Evolutionary conservation across 2,888 invertebrate genomes (phyloP), one percentile per base, ranked within the genome.

Genomic region (Pollenia amentaria): DNA sequence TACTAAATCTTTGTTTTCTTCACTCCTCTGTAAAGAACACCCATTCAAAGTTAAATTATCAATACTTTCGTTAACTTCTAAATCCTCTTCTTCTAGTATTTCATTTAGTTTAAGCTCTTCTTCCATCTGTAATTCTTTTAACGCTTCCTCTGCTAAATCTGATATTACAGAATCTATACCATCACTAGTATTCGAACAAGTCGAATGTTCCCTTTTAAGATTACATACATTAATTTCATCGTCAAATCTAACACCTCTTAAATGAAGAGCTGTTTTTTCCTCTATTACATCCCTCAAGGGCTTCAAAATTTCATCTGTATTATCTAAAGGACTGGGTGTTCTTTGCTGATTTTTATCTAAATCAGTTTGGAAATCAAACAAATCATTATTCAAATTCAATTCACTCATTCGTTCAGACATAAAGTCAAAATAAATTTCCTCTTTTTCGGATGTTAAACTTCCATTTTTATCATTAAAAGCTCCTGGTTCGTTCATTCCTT

Each of bases 131-230:
- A 92, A 88, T 85, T 92, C 92, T 44, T 90, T 89, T 0, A 93
- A 77, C 0, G 91, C 92, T 67, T 93, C 93, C 67, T 92, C 92
- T 2, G 92, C 91, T 72, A 92, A 82, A 81, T 92, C 92, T 0
- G 93, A 93, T 70, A 92, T 91, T 4, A 91, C 91, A 1, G 92
- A 93, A 14, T 93, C 93, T 7, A 92, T 90, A 46, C 90, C 92
- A 87, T 92, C 91, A 77, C 92, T 92, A 0, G 91, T 92, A 70
- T 92, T 92, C 7, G 93, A 93, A 29, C 91, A 91, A 10, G 80
- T 89, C 1, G 93, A 92, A 6, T 83, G 83, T 60, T 91, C 89
- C 10, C 91, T 89, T 12, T 90, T 89, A 18, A 91, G 89, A 11
- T 88, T 88, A 0, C 89, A 85, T 1, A 89, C 42, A 72, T 89